Conservation (phyloP, 2,797 vertebrate genomes). For the Sparidentex hasta region DNA sequence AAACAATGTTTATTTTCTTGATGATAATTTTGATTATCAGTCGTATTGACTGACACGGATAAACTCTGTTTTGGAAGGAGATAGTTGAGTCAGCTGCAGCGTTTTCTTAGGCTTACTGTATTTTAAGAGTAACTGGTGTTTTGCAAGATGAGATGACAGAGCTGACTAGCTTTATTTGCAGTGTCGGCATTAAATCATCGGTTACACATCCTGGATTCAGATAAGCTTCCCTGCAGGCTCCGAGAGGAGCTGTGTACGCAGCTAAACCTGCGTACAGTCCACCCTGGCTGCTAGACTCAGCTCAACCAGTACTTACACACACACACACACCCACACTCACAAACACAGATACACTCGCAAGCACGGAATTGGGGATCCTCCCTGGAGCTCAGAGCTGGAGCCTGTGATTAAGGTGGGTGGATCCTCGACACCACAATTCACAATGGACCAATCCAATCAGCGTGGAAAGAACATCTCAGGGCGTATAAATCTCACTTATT, state of each 20-base stretch:
- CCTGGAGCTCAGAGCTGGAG: constrained; percentile 50
- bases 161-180: constrained; percentile 17
- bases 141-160: neutral
- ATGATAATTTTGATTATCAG: too few relatives aligned
- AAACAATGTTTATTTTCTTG: neutral
- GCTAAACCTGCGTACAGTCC: constrained; percentile 26
- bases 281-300: constrained; percentile 22
- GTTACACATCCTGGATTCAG: constrained; percentile 56
- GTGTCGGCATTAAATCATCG: constrained; percentile 24
- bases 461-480: constrained; percentile 17
- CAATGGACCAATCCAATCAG: constrained; percentile 44
- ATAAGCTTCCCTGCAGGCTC: constrained; percentile 45
- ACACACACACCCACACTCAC: constrained; percentile 29
- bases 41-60: neutral
- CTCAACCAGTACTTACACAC: constrained; percentile 43
- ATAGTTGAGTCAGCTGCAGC: neutral
- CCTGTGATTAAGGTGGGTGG: constrained; percentile 74
- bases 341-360: constrained; percentile 25
- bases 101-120: neutral
- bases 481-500: constrained; percentile 23
- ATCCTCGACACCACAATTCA: constrained; percentile 43
- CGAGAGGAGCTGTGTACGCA: constrained; percentile 33
- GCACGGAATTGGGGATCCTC: constrained; percentile 45
- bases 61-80: neutral
- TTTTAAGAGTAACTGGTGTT: constrained; percentile 2